Evolutionary conservation across 2,113 vertebrate genomes (phyloP), one percentile per base, ranked within the genome.

Genomic region (Prionailurus viverrinus): DNA sequence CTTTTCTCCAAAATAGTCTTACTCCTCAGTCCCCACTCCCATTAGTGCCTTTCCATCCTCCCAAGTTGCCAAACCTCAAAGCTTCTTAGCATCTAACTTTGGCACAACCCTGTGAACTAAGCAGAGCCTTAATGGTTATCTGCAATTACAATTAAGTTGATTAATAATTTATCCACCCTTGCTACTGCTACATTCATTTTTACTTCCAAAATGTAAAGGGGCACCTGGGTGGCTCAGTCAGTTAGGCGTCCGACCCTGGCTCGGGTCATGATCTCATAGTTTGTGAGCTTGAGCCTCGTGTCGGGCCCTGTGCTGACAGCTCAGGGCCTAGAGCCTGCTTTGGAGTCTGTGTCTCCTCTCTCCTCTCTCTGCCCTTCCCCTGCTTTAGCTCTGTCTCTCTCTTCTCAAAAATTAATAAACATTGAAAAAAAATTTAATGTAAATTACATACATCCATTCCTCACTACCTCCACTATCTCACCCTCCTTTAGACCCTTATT

Each of bases 181-280:
- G 48, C 33, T 51, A 51, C 68, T 89, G 55, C 51, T 78, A 69
- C 27, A 91, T 92, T 8, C 12, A 66, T 86, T 89, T 91, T 76
- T 66, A 90, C 86, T 92, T 92, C 48, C 29, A 82, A 87, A 76
- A 81, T 87, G 23, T 74, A 94, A 91, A 63, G 45, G 45, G 45
- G 7, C 45, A 45, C 45, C 45, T 45, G 45, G 7, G 45, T 45
- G 45, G 45, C 45, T 45, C 45, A 45, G 45, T 45, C 45, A 45
- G 45, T 9, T 45, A 45, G 45, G 45, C 45, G 7, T 45, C 45
- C 45, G 7, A 45, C 45, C 0, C 8, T 45, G 45, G 45, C 45
- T 45, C 7, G 7, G 45, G 45, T 45, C 45, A 45, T 45, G 45
- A 45, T 45, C 45, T 45, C 41, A 45, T 1, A 45, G 45, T 45